phyloP scores from a whole-genome alignment of 1,140 invertebrate genomes.

The Dysdera silvatica region DNA sequence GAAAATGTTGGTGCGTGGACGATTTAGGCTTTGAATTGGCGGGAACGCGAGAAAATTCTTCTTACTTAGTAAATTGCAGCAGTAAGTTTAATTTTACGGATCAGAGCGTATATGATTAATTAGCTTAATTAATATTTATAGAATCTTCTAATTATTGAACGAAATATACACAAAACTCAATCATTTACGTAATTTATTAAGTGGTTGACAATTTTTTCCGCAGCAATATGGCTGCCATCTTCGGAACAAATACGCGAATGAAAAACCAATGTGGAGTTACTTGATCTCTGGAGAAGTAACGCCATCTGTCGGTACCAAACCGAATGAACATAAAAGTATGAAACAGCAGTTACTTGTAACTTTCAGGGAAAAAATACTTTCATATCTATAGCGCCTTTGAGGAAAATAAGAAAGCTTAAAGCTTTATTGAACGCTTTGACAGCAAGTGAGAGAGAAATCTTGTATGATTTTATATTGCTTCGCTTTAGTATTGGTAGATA shows the following conservation, averaged over 20 bases:
- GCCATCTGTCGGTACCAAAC: background rate
- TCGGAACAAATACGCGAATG: background rate
- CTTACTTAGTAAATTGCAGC: slow-evolving; percentile 51
- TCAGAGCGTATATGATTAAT: background rate
- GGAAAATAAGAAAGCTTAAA: too few species aligned
- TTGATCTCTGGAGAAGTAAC: background rate
- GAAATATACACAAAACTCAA: background rate
- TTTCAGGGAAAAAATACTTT: too few species aligned
- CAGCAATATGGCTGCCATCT: background rate
- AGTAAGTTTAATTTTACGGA: slow-evolving; percentile 39
- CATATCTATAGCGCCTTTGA: too few species aligned
- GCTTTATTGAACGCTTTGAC: too few species aligned
- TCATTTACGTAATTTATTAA: background rate
- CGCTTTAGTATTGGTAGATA: too few species aligned
- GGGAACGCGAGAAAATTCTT: slow-evolving; percentile 55
- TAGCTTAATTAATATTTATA: slow-evolving; percentile 19
- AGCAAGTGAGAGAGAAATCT: too few species aligned
- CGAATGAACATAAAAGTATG: too few species aligned
- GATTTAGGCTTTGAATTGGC: slow-evolving; percentile 67
- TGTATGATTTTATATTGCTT: too few species aligned
- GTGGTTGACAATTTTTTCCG: background rate
- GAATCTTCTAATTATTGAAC: too few species aligned
- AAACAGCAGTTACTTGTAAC: too few species aligned
- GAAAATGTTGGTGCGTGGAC: slow-evolving; percentile 77
- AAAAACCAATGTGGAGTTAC: background rate